Base-by-base conservation (phyloP, 2,113 vertebrate species). In the Philantomba maxwellii region DNA sequence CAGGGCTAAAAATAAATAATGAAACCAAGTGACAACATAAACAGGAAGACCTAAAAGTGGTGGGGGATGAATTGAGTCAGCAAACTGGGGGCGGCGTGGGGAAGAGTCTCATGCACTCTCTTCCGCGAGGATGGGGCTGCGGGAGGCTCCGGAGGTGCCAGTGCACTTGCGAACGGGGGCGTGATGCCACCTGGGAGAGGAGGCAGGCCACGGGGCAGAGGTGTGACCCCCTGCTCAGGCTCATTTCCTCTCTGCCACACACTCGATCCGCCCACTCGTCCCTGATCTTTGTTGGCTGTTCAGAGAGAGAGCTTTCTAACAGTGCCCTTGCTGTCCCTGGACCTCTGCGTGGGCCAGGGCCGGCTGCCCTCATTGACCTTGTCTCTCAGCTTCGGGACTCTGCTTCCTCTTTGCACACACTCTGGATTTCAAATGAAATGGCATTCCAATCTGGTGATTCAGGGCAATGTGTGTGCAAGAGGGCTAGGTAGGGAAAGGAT, bases 1-100 rank as follows among this genome's bases (percentile, higher is more conserved):
- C 66, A 73, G 91, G 93, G 78, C 96, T 98, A 87, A 98, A 98
- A 99, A 98, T 97, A 98, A 98, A 98, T 94, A 98, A 98, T 97
- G 94, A 98, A 98, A 96, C 66, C 85, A 97, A 98, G 97, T 43
- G 94, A 97, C 97, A 97, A 97, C 95, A 96, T 89, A 92, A 96
- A 97, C 98, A 98, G 97, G 28, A 98, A 96, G 83, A 92, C n/a
- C 2, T 81, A n/a, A 58, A 47, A 6, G 14, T 49, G 45, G 12
- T 25, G 6, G 30, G 47, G 43, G 30, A 4, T 57, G 57, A 43
- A 98, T 93, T 96, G 98, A 98, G 98, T 98, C 98, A 98, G 98
- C 97, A 98, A 97, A 97, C 84, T 95, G 75, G 92, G 97, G 36
- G 3, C 3, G 0, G 5, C 6, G 5, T 11, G 66, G 23, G 36